phyloP scores from a whole-genome alignment of 1,140 invertebrate genomes.

The Zaprionus vittiger region DNA sequence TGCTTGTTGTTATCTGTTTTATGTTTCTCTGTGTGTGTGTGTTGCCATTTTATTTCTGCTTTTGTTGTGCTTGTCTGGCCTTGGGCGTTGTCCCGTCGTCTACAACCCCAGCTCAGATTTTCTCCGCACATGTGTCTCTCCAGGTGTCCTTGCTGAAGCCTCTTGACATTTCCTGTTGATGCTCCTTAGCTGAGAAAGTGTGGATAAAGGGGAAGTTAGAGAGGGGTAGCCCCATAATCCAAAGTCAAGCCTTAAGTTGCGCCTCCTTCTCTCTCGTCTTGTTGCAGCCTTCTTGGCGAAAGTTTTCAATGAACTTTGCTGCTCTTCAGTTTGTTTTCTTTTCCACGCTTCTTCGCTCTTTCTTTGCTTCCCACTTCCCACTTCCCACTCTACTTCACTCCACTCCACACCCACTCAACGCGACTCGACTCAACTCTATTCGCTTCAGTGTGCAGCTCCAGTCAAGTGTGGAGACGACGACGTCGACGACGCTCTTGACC shows the following conservation, averaged over 20 bases:
- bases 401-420: constrained; percentile 5
- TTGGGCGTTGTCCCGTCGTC: constrained; percentile 15
- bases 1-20: constrained; percentile 42
- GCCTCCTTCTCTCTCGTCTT: background rate
- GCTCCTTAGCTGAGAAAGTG: background rate
- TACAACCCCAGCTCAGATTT: constrained; percentile 21
- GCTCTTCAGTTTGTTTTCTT: constrained; percentile 41
- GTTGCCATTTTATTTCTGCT: constrained; percentile 17
- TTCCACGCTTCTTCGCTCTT: constrained; percentile 32
- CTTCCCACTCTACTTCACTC: constrained; percentile 1
- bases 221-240: constrained; percentile 25
- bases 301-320: constrained; percentile 51
- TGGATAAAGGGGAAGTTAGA: background rate
- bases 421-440: constrained; percentile 17
- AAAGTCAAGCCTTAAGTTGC: constrained; percentile 21
- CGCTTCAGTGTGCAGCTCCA: constrained; percentile 34
- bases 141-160: constrained; percentile 52
- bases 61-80: constrained; percentile 42
- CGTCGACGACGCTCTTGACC: constrained; percentile 53
- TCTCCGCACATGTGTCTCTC: constrained; percentile 18
- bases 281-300: constrained; percentile 27
- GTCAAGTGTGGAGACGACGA: constrained; percentile 45
- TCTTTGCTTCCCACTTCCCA: background rate
- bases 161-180: constrained; percentile 43
- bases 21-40: constrained; percentile 16